A percentile compares a stretch with the other conserved stretches of the same genome.
Conservation (phyloP, 92 coral and sea anemone genomes). For the Virgularia gustaviana region DNA sequence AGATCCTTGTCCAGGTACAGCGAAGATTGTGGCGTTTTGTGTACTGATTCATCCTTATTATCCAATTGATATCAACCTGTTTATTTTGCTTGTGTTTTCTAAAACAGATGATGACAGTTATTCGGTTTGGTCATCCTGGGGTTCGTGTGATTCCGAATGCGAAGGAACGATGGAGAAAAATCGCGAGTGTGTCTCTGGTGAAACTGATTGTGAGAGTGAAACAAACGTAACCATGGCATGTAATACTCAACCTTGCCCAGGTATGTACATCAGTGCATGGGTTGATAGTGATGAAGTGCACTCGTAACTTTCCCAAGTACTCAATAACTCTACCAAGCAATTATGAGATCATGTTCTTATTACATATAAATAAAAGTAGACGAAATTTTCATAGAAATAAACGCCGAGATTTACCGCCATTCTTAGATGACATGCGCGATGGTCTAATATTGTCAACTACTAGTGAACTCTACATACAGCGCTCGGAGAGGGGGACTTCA, state of each 20-base stretch:
- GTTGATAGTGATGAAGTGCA: too few relatives aligned
- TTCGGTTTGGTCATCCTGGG: conserved; percentile 22
- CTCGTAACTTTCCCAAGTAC: too few relatives aligned
- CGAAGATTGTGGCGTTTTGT: not conserved
- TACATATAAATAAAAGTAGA: too few relatives aligned
- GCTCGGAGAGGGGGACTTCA: too few relatives aligned
- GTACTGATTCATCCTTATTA: not conserved
- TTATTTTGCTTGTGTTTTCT: not conserved
- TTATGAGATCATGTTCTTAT: too few relatives aligned
- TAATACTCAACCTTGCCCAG: conserved; percentile 16
- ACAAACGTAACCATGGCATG: conserved; percentile 2
- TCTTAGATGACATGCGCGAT: too few relatives aligned
- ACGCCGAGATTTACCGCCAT: too few relatives aligned
- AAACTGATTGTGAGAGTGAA: not conserved
- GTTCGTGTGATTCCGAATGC: conserved; percentile 5
- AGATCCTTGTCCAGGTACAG: conserved; percentile 30
- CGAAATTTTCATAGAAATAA: too few relatives aligned
- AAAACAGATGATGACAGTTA: conserved; percentile 17
- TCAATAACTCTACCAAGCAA: too few relatives aligned
- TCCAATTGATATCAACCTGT: not conserved
- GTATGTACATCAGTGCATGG: not conserved
- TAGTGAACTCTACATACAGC: too few relatives aligned
- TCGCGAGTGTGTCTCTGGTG: not conserved
- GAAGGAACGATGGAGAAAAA: conserved; percentile 13
- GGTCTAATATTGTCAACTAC: too few relatives aligned